Evolutionary conservation across 37 sponge, comb jelly and placozoan species (phyloP).

Genomic region (Spongia lamella): DNA sequence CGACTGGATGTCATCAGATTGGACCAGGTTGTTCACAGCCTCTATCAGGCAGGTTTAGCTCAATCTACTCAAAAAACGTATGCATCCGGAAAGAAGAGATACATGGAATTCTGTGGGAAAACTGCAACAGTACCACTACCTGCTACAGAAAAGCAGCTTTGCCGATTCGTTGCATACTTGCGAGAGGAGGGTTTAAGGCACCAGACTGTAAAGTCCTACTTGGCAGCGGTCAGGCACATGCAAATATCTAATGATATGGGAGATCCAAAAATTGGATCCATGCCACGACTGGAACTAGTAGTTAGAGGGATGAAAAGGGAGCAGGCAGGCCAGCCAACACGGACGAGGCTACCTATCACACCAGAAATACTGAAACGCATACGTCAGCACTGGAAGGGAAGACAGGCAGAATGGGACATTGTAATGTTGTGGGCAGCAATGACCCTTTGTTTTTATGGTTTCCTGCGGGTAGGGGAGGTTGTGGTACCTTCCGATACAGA

Average conservation of each 20-base stretch:
- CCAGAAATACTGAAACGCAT: constrained; percentile 26
- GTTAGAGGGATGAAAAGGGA: too few species aligned
- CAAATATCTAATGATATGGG: constrained; percentile 18
- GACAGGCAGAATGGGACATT: not conserved
- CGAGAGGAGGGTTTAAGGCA: not conserved
- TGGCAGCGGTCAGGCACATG: constrained; percentile 27
- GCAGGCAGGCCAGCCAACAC: too few species aligned
- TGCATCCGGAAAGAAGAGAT: constrained; percentile 11
- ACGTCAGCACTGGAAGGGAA: not conserved
- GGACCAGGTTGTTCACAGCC: constrained; percentile 36
- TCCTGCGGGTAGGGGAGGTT: constrained; percentile 45
- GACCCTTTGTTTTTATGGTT: constrained; percentile 46
- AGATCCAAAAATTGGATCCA: constrained; percentile 3
- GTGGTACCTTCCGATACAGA: too few species aligned
- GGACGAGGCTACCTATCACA: constrained; percentile 48
- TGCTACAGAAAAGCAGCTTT: constrained; percentile 21
- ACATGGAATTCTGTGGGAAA: not conserved
- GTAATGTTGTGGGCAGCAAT: constrained; percentile 47
- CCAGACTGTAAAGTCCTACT: constrained; percentile 34
- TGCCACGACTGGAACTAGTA: constrained; percentile 15
- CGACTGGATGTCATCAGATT: constrained; percentile 38
- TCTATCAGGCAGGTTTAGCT: constrained; percentile 18
- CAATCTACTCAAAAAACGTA: constrained; percentile 24
- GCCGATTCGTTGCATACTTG: constrained; percentile 27
- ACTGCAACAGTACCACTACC: constrained; percentile 6